Evolutionary conservation across 2,797 vertebrate genomes (phyloP), one percentile per base, ranked within the genome.

Genomic region (Alosa sapidissima): DNA sequence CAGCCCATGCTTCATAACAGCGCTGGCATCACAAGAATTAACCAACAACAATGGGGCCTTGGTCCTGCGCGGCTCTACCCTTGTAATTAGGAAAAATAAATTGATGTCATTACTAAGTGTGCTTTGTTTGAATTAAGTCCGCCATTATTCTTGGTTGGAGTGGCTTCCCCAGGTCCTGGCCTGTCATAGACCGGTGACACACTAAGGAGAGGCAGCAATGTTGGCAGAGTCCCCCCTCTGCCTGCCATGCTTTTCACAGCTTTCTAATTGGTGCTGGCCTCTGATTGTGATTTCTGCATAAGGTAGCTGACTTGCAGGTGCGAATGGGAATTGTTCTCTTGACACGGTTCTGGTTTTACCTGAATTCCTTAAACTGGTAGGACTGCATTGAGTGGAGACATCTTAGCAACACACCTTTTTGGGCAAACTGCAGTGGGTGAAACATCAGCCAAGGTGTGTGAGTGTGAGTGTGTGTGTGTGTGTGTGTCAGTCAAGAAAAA

Each of bases 321-420:
- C 81, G 83, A 82, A 86, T 83, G 83, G 83, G 82, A 81, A 87
- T 87, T 81, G 24, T 83, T 82, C 72, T 87, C 84, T 86, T 86
- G 82, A 88, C 86, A 83, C 51, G 72, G 75, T 78, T 78, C 88
- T 86, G 87, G 88, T 90, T 87, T 87, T 82, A 51, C 87, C 81
- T 82, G 87, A 90, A 90, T 88, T 87, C 24, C 81, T 68, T 68
- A 81, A 88, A 87, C 88, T 82, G 83, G 87, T 86, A 85, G 82
- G 81, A 84, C 89, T 24, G 68, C 81, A 83, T 90, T 86, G 52
- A 87, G 84, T 47, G 83, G 28, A 81, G 86, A 88, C 13, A 6
- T 83, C 85, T 82, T 84, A 81, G n/a, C 21, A 85, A 81, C 72
- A 60, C 83, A 54, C 88, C 87, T 84, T 72, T 81, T 83, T 85